Evolutionary conservation across 1,140 invertebrate species (phyloP).

Genomic region (Zaprionus kolodkinae): DNA sequence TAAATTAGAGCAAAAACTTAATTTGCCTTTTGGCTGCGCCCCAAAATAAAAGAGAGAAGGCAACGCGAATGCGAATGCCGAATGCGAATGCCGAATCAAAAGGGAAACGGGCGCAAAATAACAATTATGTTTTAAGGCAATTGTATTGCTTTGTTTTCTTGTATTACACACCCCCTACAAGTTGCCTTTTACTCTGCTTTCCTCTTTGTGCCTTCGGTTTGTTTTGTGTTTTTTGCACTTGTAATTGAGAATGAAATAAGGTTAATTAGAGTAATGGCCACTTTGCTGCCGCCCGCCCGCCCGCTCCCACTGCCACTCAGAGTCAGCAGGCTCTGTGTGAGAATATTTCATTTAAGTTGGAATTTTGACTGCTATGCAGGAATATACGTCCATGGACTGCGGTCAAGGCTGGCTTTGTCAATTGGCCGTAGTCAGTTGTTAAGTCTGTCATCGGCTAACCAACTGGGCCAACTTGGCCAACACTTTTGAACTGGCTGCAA

Average conservation of each 20-base stretch:
- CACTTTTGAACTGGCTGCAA: conserved; percentile 71
- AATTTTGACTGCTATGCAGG: neutral
- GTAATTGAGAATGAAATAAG: conserved; percentile 83
- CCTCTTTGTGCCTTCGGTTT: conserved; percentile 43
- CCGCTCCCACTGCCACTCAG: conserved; percentile 7
- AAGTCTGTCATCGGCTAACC: conserved; percentile 46
- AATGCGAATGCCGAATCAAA: conserved; percentile 64
- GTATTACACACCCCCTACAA: neutral
- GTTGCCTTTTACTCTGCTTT: neutral
- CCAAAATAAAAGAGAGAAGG: conserved; percentile 63
- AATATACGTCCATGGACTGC: neutral
- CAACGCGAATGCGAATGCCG: neutral
- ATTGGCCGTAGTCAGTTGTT: conserved; percentile 53
- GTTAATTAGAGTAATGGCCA: conserved; percentile 82
- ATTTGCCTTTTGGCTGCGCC: conserved; percentile 76
- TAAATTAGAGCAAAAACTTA: conserved; percentile 83
- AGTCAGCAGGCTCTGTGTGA: conserved; percentile 2
- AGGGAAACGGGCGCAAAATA: conserved; percentile 75
- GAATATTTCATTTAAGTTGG: conserved; percentile 58
- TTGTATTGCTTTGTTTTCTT: conserved; percentile 73
- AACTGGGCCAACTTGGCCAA: conserved; percentile 35
- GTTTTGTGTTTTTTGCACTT: conserved; percentile 55
- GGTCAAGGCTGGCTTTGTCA: conserved; percentile 65
- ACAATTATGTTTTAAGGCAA: conserved; percentile 83
- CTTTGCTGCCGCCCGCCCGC: conserved; percentile 49